phyloP scores from a whole-genome alignment of 2,888 invertebrate genomes.

The Cantharis flavilabris region DNA sequence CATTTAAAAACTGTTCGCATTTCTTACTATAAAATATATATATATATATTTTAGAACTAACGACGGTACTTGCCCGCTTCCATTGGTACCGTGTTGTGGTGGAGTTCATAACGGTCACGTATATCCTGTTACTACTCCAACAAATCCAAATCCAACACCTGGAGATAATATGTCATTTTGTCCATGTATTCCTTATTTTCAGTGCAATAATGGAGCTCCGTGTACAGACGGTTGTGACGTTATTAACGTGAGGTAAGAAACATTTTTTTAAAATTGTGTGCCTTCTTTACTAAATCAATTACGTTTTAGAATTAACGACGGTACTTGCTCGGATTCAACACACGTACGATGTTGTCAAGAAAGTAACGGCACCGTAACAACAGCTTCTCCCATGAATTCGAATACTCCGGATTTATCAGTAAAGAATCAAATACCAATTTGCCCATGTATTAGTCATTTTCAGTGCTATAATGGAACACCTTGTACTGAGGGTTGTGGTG shows the following conservation, averaged over 20 bases:
- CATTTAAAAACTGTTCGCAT: not conserved
- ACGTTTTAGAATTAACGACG: not conserved
- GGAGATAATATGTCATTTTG: not conserved
- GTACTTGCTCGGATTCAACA: not conserved
- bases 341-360: not conserved
- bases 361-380: not conserved
- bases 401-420: too few relatives aligned
- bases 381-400: too few relatives aligned
- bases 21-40: not conserved
- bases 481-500: not conserved
- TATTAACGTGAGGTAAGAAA: not conserved
- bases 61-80: not conserved
- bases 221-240: not conserved
- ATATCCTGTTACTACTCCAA: not conserved
- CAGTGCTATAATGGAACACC: not conserved
- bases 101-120: not conserved
- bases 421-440: not conserved
- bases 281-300: not conserved
- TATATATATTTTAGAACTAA: not conserved
- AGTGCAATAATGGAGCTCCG: not conserved
- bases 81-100: not conserved
- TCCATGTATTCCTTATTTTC: not conserved
- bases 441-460: not conserved
- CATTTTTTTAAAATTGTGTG: not conserved
- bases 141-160: too few relatives aligned